Conservation (phyloP, 1,140 invertebrate genomes). For the Lordiphosa clarofinis region DNA sequence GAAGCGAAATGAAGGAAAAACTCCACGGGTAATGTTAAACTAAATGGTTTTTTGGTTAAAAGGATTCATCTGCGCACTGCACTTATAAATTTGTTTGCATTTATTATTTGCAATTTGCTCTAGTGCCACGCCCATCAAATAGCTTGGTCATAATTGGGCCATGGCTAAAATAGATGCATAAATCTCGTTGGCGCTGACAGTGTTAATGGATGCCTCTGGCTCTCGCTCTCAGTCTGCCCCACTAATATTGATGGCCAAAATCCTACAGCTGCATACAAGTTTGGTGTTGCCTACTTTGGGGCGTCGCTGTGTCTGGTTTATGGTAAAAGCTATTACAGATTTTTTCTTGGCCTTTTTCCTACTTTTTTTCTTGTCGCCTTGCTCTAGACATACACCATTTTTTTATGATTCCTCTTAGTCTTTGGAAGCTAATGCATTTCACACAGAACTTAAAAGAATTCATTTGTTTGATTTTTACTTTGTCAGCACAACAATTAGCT, state of each 20-base stretch:
- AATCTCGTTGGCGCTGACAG: conserved; percentile 44
- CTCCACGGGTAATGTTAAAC: too few species aligned
- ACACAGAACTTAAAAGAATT: neutral
- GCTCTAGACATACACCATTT: neutral
- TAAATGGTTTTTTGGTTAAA: too few species aligned
- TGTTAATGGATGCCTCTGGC: conserved; percentile 32
- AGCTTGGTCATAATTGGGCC: conserved; percentile 42
- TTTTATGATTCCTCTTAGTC: too few species aligned
- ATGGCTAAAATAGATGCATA: conserved; percentile 44
- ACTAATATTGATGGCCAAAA: conserved; percentile 14
- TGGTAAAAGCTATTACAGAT: too few species aligned
- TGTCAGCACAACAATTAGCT: conserved; percentile 63
- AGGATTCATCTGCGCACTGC: conserved; percentile 11
- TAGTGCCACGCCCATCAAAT: conserved; percentile 27
- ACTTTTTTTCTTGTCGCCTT: neutral
- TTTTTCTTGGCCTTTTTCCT: too few species aligned
- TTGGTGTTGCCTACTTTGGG: conserved; percentile 41
- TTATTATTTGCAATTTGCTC: conserved; percentile 22
- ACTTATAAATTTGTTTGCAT: conserved; percentile 21
- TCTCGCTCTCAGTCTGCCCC: neutral
- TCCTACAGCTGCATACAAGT: conserved; percentile 1
- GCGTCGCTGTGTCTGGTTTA: conserved; percentile 2
- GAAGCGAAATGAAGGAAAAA: too few species aligned
- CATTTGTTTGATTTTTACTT: conserved; percentile 29
- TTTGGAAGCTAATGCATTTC: conserved; percentile 3